Evolutionary conservation across 2,113 vertebrate genomes (phyloP).

Genomic region (Burhinus oedicnemus): DNA sequence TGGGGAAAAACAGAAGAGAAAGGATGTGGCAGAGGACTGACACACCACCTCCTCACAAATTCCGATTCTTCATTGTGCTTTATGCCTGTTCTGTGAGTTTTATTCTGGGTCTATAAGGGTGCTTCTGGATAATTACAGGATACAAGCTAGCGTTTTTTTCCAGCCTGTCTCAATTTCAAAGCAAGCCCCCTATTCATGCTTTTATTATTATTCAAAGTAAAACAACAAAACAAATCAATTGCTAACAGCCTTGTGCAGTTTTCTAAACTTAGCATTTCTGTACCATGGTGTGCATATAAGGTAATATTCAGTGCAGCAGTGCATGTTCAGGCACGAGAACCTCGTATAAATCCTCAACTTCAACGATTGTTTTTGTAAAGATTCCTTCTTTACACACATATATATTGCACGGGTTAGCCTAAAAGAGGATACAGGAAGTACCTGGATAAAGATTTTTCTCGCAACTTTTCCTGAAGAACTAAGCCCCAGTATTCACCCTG

Average conservation of each 20-base stretch:
- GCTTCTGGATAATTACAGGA: constrained; percentile 14
- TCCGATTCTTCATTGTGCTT: background rate
- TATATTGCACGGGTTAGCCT: background rate
- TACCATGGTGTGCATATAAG: background rate
- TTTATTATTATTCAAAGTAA: constrained; percentile 16
- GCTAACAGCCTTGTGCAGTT: background rate
- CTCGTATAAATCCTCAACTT: background rate
- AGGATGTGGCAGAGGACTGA: background rate
- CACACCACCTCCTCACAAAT: background rate
- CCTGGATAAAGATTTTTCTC: background rate
- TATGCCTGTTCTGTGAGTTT: background rate
- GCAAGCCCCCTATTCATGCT: background rate
- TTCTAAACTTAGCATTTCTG: constrained; percentile 30
- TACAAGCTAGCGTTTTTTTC: background rate
- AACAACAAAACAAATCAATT: constrained; percentile 45
- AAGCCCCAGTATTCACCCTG: background rate
- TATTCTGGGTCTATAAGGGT: constrained; percentile 4
- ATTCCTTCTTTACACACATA: background rate
- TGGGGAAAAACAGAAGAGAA: background rate
- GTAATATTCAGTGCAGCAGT: background rate
- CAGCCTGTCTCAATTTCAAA: constrained; percentile 36
- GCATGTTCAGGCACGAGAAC: background rate
- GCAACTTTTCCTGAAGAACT: background rate
- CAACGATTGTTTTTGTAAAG: background rate
- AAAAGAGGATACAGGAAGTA: background rate